These are phyloP conservation scores for Allacma fusca DNA, from an alignment of 2,888 invertebrate species.

Conservation along the genomic window DNA sequence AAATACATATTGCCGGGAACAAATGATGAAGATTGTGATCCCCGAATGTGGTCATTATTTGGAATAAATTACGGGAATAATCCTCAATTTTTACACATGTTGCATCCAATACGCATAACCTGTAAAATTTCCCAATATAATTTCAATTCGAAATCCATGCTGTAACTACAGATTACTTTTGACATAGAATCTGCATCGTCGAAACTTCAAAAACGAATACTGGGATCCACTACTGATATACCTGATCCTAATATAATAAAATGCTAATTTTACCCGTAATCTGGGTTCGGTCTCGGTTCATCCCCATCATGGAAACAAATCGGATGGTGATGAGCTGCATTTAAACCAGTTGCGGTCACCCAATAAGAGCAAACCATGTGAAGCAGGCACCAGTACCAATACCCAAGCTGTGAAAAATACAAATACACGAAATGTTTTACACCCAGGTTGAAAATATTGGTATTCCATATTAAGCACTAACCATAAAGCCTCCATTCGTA, in stretches of 20 bases:
- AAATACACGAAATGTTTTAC: no score
- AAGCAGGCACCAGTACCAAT: constrained; percentile 51
- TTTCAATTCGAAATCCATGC: no score
- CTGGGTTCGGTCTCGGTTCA: constrained; percentile 57
- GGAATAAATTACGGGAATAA: background rate
- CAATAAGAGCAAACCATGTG: constrained; percentile 50
- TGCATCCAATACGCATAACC: constrained; percentile 36
- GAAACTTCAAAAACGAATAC: no score
- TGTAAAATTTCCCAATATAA: no score
- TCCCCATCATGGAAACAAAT: constrained; percentile 64
- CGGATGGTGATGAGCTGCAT: constrained; percentile 79
- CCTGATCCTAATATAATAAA: no score
- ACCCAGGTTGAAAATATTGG: no score
- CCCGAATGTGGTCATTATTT: constrained; percentile 72
- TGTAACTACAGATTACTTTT: no score
- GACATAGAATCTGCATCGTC: no score
- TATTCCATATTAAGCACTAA: no score
- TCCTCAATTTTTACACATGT: constrained; percentile 38
- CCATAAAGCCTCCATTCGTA: no score
- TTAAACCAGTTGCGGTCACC: constrained; percentile 72
- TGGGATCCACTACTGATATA: no score
- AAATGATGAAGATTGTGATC: constrained; percentile 82
- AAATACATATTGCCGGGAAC: constrained; percentile 82
- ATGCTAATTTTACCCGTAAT: constrained; percentile 61
- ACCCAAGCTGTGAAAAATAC: constrained; percentile 34